Base-by-base conservation (phyloP, 2,113 vertebrate genomes). In the Cephalopterus ornatus region DNA sequence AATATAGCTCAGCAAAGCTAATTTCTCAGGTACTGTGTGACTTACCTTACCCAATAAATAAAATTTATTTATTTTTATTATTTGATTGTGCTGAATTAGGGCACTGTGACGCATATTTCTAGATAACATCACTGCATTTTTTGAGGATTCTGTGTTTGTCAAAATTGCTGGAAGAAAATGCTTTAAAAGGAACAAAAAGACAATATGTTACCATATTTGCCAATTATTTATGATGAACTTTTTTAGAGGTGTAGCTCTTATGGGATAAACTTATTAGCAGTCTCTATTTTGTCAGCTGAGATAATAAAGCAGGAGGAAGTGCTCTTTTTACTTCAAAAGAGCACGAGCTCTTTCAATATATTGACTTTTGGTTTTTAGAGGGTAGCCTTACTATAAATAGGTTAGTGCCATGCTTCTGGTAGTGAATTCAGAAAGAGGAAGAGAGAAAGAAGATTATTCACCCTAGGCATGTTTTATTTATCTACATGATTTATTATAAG, bases 401-500 rank as follows among this genome's bases (percentile, higher is more conserved):
- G 42, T 84, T 84, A 87, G 56, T 93, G 20, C 52, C 18, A 42
- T 8, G 8, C 32, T 95, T 86, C 65, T 90, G 53, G 49, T 58
- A 68, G 56, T 68, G 82, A 77, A 84, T 88, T 88, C 79, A 90
- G 85, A 88, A 66, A 71, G 19, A 75, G 27, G n/a, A 62, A 55
- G 49, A 79, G 35, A 76, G 71, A 76, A 92, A 77, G 41, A 88
- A 84, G 59, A 88, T 95, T 92, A 65, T 93, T 95, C 76, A 95
- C 41, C 17, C 39, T 78, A 67, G 76, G 46, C 93, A 80, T 92
- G 80, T 85, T 92, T 85, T 94, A 92, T 91, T 95, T 95, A 81
- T 87, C 89, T 92, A 11, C 5, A 4, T 96, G 93, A 95, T 90
- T 93, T 93, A 93, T 93, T 95, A 68, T 61, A 92, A 84, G 50